A percentile compares a stretch with the other conserved stretches of the same genome.
Evolutionary conservation across 2,888 invertebrate species (phyloP).

Genomic region (Coenonympha glycerion): DNA sequence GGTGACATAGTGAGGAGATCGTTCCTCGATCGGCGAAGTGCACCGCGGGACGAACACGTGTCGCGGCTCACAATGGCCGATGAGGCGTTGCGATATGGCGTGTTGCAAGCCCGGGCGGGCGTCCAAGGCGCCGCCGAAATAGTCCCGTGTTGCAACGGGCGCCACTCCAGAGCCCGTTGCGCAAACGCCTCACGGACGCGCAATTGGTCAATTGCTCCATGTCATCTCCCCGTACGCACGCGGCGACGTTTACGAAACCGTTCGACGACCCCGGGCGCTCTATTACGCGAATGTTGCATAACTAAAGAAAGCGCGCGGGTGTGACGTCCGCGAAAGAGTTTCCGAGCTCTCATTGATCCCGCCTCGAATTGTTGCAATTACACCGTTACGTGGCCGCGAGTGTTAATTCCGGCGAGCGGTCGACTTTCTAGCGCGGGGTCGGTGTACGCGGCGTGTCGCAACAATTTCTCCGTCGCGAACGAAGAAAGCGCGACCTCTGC

Average conservation of each 20-base stretch:
- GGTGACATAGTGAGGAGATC: slow-evolving; percentile 51
- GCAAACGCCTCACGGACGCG: slow-evolving; percentile 47
- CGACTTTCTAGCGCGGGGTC: slow-evolving; percentile 76
- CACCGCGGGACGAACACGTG: slow-evolving; percentile 51
- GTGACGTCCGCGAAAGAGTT: slow-evolving; percentile 57
- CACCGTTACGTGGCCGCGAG: slow-evolving; percentile 66
- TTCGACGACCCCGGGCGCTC: slow-evolving; percentile 58
- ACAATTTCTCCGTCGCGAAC: slow-evolving; percentile 75
- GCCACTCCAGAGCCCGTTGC: slow-evolving; percentile 67
- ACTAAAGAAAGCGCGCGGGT: slow-evolving; percentile 72
- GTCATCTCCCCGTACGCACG: slow-evolving; percentile 36
- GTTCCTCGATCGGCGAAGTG: slow-evolving; percentile 41
- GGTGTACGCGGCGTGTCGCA: slow-evolving; percentile 73
- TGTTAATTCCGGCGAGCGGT: slow-evolving; percentile 74
- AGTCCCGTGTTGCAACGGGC: slow-evolving; percentile 75
- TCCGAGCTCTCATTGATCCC: slow-evolving; percentile 60
- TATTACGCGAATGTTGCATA: slow-evolving; percentile 67
- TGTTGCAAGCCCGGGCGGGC: slow-evolving; percentile 73
- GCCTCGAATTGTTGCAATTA: slow-evolving; percentile 70
- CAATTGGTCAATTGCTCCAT: slow-evolving; percentile 58
- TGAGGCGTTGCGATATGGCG: slow-evolving; percentile 74
- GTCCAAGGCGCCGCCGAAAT: slow-evolving; percentile 73
- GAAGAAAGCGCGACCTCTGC: slow-evolving; percentile 76
- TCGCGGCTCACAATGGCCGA: slow-evolving; percentile 67
- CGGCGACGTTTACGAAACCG: slow-evolving; percentile 53